Base-by-base conservation (phyloP, 2,888 invertebrate genomes). In the Lycocerus yunnanus region DNA sequence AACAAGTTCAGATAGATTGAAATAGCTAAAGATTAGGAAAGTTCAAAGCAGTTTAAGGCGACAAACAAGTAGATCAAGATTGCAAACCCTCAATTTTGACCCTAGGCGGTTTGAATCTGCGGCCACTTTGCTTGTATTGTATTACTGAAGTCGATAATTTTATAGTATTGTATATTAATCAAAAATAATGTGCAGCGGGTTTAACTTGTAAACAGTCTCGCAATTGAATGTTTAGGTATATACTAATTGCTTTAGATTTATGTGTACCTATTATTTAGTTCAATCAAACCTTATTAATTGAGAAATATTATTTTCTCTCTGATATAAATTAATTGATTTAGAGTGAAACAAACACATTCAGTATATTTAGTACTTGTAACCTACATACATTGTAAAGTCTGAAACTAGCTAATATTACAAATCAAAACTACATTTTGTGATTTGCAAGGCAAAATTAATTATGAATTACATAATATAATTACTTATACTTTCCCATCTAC, bases 1-100 rank as follows among this genome's bases (percentile, higher is more conserved):
- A 18, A 18, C 67, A 21, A 68, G 58, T 66, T 68, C n/a, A 11
- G 24, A 72, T 67, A 66, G 60, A 66, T 72, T 67, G 67, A 60
- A 66, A 72, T 60, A 66, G 66, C 58, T 58, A 68, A 72, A 72
- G 68, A 72, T 72, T 72, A 65, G 68, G 72, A 72, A 72, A 72
- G 68, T 72, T 72, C 65, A 69, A 72, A 67, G 72, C 68, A 63
- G 63, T 66, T 72, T 60, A 60, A 16, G 59, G 72, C 65, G 61
- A 72, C 72, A 72, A 72, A 72, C 72, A 72, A 72, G 67, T 72
- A 72, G 72, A 72, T 72, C 72, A 72, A 72, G 72, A 72, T 72
- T 72, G 68, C 72, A 68, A 63, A 58, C 69, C 68, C 72, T 72
- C 68, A 72, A 61, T 72, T 67, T 63, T 61, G 65, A 68, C 72